Evolutionary conservation across 2,888 invertebrate genomes (phyloP), one percentile per base, ranked within the genome.

Genomic region (Arrhopalites spinosus): DNA sequence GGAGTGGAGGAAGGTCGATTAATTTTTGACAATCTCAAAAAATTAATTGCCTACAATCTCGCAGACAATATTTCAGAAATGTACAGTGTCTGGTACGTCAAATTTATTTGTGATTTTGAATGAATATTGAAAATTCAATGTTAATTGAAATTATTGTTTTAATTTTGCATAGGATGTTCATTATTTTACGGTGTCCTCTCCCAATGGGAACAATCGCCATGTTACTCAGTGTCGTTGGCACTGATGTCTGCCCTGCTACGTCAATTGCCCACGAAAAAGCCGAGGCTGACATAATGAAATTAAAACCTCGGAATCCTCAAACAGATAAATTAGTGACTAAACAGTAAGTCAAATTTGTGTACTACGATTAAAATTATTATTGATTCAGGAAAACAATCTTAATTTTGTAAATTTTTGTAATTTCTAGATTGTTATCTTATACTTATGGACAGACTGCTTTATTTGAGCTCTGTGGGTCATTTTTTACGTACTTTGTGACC

Each of bases 41-140:
- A 98, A 87, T 96, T 97, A 84, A 96, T 98, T 87, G 96, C 96
- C 69, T 98, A 98, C 88, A 96, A 96, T 80, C 88, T 98, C 80
- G 96, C 97, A 83, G 96, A 96, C 82, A 98, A 98, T 89, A 97
- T 98, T 87, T 97, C 97, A 82, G 97, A 98, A 88, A 97, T 98
- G 86, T 95, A 86, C 3, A 66, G 77, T 50, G 79, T 81, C 7
- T 78, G 76, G 79, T 36, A 11, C n/a, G n/a, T n/a, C n/a, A n/a
- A n/a, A n/a, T n/a, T n/a, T n/a, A n/a, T n/a, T n/a, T n/a, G n/a
- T n/a, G n/a, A n/a, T n/a, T n/a, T n/a, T n/a, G n/a, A n/a, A n/a
- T n/a, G n/a, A n/a, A n/a, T n/a, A n/a, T n/a, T n/a, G n/a, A n/a
- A n/a, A n/a, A n/a, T n/a, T n/a, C n/a, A n/a, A n/a, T n/a, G n/a